Percentiles rank a stretch among this genome's conserved stretches.
phyloP scores from a whole-genome alignment of 2,797 vertebrate species.

The Aldrovandia affinis region DNA sequence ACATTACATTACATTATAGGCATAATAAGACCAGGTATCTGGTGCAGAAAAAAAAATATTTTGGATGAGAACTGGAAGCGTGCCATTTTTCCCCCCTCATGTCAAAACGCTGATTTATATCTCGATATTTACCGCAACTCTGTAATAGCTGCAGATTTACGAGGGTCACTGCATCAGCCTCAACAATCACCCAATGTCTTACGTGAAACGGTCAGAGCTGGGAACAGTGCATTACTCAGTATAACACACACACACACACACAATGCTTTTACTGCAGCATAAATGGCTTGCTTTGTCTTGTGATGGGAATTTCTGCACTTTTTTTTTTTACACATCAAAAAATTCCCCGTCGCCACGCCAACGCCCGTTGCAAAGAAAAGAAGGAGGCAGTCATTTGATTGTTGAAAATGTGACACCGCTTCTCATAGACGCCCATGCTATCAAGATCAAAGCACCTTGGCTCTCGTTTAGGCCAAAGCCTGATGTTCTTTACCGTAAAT shows the following conservation, averaged over 20 bases:
- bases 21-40: neutral
- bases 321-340: constrained; percentile 53
- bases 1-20: too few relatives aligned
- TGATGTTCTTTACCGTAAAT: constrained; percentile 58
- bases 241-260: neutral
- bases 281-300: constrained; percentile 67
- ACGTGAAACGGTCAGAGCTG: neutral
- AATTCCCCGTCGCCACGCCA: neutral
- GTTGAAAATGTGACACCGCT: constrained; percentile 10
- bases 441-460: constrained; percentile 55
- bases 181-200: constrained; percentile 43
- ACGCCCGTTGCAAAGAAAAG: neutral
- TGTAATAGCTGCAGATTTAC: constrained; percentile 43
- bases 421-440: constrained; percentile 50
- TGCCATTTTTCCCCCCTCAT: neutral
- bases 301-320: constrained; percentile 36
- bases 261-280: neutral
- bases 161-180: constrained; percentile 54
- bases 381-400: neutral
- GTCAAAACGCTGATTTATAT: constrained; percentile 54
- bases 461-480: constrained; percentile 64
- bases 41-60: neutral
- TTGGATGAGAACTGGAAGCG: neutral
- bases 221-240: neutral
- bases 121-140: constrained; percentile 45